Conservation (phyloP, 2,113 vertebrate genomes). For the Melanotaenia duboulayi region DNA sequence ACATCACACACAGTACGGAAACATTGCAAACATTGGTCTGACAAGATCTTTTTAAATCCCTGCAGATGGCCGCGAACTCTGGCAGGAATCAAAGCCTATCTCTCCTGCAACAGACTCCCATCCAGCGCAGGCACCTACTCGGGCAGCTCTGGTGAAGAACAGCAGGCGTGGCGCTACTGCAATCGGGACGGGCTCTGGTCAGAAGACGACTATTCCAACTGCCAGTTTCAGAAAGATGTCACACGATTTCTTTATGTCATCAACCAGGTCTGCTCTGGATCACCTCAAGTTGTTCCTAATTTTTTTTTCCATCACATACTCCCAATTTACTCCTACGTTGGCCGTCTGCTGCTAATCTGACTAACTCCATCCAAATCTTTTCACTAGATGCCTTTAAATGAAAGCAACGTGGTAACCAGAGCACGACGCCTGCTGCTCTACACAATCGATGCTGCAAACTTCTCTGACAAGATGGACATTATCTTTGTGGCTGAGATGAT, state of each 20-base stretch:
- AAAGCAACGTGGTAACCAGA: conserved; percentile 92
- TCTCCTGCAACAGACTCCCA: conserved; percentile 88
- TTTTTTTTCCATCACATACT: not conserved
- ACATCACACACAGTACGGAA: not conserved
- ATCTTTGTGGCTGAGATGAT: conserved; percentile 99
- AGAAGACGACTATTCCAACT: conserved; percentile 93
- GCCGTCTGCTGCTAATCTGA: not conserved
- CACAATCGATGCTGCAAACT: conserved; percentile 93
- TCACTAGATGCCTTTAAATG: conserved; percentile 93
- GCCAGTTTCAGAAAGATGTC: conserved; percentile 96
- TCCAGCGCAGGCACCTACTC: conserved; percentile 89
- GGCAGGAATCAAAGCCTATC: conserved; percentile 92
- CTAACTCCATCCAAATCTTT: not conserved
- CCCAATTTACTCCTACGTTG: not conserved
- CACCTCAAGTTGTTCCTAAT: too few species aligned
- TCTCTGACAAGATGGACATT: conserved; percentile 99
- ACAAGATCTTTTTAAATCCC: not conserved
- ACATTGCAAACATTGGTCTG: too few species aligned
- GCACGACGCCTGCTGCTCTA: conserved; percentile 92
- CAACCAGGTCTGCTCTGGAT: conserved; percentile 88
- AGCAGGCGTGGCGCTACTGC: conserved; percentile 91
- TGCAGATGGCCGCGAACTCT: conserved; percentile 94
- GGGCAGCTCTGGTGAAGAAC: conserved; percentile 87
- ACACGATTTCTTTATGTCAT: conserved; percentile 95
- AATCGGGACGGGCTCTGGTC: conserved; percentile 92